Conservation (phyloP, 2,797 vertebrate species). For the Manis pentadactyla region DNA sequence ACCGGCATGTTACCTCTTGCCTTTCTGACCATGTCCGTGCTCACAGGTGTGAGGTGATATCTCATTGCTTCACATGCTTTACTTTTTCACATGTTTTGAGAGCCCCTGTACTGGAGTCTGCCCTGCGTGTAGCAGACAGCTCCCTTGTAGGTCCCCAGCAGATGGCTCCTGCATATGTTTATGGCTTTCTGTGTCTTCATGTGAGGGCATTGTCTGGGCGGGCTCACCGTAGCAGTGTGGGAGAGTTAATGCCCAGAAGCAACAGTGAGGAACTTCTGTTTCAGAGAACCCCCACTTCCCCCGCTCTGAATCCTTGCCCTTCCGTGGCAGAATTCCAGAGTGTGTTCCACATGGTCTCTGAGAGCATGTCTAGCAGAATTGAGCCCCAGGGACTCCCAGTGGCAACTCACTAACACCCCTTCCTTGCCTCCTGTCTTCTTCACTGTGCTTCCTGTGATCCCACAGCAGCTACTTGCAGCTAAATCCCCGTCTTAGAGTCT, state of each 20-base stretch:
- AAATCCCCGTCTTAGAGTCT: not conserved
- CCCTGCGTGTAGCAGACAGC: not conserved
- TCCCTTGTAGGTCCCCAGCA: not conserved
- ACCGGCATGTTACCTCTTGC: not conserved
- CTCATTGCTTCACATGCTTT: not conserved
- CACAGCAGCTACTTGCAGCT: not conserved
- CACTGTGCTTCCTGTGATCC: not conserved
- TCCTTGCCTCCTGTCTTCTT: not conserved
- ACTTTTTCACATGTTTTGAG: not conserved
- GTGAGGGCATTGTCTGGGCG: not conserved
- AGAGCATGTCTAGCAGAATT: not conserved
- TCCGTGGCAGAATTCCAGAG: not conserved
- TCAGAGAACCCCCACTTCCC: not conserved
- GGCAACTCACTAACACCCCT: not conserved
- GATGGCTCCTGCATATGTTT: not conserved
- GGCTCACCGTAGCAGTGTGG: not conserved
- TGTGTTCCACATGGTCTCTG: not conserved
- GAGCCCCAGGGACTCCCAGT: not conserved
- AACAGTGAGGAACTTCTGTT: not conserved
- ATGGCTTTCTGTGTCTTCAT: not conserved
- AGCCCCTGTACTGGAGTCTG: accelerated
- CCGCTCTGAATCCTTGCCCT: not conserved
- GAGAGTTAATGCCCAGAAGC: not conserved
- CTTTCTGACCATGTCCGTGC: not conserved
- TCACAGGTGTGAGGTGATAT: not conserved